These are phyloP conservation scores for Asteroscopus sphinx DNA, from an alignment of 2,888 invertebrate species.

Conservation along the genomic window DNA sequence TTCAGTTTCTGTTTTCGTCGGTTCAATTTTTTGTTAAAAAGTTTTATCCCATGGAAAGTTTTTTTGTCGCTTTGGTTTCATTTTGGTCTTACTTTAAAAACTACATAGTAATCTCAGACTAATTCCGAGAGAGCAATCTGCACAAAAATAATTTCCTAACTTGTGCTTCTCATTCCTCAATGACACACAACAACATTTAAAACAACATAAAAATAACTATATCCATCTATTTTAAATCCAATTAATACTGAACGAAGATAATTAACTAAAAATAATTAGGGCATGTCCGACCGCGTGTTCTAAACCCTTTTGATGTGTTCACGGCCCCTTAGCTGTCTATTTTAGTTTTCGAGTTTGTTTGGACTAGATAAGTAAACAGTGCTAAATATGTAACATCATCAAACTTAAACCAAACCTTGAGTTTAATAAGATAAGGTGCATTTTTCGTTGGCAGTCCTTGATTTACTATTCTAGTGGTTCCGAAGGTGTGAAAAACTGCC, in stretches of 20 bases:
- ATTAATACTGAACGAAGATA: conserved; percentile 38
- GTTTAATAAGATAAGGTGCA: background rate
- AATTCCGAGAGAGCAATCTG: too few relatives aligned
- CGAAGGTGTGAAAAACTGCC: conserved; percentile 42
- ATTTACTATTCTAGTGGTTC: conserved; percentile 21
- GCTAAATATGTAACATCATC: conserved; percentile 1
- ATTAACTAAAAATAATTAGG: conserved; percentile 54
- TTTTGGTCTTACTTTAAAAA: too few relatives aligned
- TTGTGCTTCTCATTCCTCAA: conserved; percentile 4
- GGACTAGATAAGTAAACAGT: conserved; percentile 29
- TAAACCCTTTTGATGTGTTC: conserved; percentile 48
- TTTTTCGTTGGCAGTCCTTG: conserved; percentile 4
- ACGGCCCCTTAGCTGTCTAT: conserved; percentile 29
- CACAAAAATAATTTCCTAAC: conserved; percentile 6
- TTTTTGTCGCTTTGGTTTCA: too few relatives aligned
- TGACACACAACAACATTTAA: conserved; percentile 10
- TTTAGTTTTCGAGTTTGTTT: conserved; percentile 25
- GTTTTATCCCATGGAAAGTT: too few relatives aligned
- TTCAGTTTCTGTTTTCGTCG: too few relatives aligned
- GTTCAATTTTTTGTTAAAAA: too few relatives aligned
- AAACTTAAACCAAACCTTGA: conserved; percentile 7
- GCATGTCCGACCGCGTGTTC: conserved; percentile 30
- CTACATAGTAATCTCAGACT: too few relatives aligned
- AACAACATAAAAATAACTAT: conserved; percentile 35
- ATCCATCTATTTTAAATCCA: conserved; percentile 44